These are phyloP conservation scores for Heliconius eleuchia DNA, from an alignment of 1,140 invertebrate species.

Conservation along the genomic window DNA sequence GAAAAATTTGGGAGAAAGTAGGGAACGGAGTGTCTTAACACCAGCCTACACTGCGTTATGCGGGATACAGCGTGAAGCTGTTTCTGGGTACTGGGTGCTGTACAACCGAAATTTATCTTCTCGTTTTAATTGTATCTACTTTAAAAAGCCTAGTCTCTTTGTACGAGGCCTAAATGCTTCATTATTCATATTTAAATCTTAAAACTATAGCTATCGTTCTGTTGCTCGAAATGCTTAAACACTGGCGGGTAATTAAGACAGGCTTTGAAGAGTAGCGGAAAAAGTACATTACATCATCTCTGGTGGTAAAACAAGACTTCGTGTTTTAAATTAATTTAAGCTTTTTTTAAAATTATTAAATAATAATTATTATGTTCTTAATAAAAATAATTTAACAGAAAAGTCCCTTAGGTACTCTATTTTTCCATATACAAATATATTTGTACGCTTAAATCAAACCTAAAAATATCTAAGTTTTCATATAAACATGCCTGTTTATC, in stretches of 20 bases:
- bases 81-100: not conserved
- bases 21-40: too few relatives aligned
- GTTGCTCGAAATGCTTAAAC: slow-evolving; percentile 26
- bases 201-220: slow-evolving; percentile 31
- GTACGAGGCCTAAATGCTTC: slow-evolving; percentile 25
- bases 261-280: slow-evolving; percentile 10
- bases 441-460: too few relatives aligned
- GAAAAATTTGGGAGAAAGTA: too few relatives aligned
- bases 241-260: slow-evolving; percentile 23
- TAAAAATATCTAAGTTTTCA: too few relatives aligned
- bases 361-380: too few relatives aligned
- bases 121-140: not conserved
- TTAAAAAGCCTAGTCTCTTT: slow-evolving; percentile 16
- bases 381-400: too few relatives aligned
- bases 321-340: not conserved
- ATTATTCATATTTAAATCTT: slow-evolving; percentile 32
- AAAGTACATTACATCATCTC: not conserved
- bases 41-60: too few relatives aligned
- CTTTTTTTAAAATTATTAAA: not conserved
- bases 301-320: not conserved
- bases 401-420: too few relatives aligned
- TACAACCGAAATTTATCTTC: not conserved
- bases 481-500: too few relatives aligned
- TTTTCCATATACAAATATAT: too few relatives aligned
- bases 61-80: too few relatives aligned